Base-by-base conservation (phyloP, 2,113 vertebrate genomes). In the Suncus etruscus region DNA sequence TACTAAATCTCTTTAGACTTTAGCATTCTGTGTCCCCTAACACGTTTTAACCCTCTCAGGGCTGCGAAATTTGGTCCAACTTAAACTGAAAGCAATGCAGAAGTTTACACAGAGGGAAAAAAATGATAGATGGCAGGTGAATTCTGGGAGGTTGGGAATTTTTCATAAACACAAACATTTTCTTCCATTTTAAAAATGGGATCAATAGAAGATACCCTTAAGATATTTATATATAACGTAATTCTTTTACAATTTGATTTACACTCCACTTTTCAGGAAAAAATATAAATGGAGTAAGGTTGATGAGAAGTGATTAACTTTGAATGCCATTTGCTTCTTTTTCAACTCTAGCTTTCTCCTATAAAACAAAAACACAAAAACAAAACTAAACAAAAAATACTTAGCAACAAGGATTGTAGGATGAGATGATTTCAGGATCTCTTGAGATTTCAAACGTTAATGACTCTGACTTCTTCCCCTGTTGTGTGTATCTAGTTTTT, bases 1-100 rank as follows among this genome's bases (percentile, higher is more conserved):
- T 73, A 61, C 68, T 50, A 78, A 96, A 69, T 91, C 88, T 95
- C 90, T 85, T 94, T 70, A 86, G 82, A 94, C 54, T 79, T 78
- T 39, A n/a, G 29, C 85, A 86, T 91, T 90, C 91, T 94, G 25
- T 91, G 93, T 91, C 63, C 94, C 45, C 85, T 54, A 86, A 76
- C 75, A 66, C 77, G 22, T 84, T 87, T 73, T 94, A 50, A 86
- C 77, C 54, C 86, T 39, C 80, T 88, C 54, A 95, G 86, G 65
- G n/a, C 73, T 11, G 1, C 3, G 1, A 47, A 86, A 45, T 45
- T 83, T 31, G 10, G 18, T 54, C 11, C 27, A 61, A 66, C 54
- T 86, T 93, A 80, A 93, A 81, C 61, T 45, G 87, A 75, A 76
- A 39, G 6, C 50, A 48, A 74, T 31, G 18, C 1, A 39, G 18